Conservation (phyloP, 92 coral and sea anemone species). For the Palythoa caribaeorum region DNA sequence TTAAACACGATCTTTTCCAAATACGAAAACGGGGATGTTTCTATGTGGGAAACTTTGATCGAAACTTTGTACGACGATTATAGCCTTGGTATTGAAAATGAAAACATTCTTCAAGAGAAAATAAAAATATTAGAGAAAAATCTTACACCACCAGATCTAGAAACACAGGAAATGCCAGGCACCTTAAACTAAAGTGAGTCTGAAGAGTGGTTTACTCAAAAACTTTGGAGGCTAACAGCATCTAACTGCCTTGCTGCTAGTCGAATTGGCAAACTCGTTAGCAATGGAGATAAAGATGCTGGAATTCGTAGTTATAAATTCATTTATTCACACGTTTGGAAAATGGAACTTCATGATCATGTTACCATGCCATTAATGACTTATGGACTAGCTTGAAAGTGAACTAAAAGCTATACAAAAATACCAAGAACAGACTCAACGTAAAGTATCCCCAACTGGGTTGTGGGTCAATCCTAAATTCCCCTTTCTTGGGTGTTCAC, state of each 20-base stretch:
- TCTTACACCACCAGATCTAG: constrained; percentile 12
- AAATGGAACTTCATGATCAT: constrained; percentile 29
- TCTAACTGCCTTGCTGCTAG: constrained; percentile 16
- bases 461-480: constrained; percentile 70
- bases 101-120: constrained; percentile 29
- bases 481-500: constrained; percentile 71
- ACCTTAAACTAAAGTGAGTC: constrained; percentile 9
- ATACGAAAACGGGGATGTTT: constrained; percentile 21
- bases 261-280: constrained; percentile 46
- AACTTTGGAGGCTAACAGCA: constrained; percentile 42
- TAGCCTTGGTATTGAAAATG: neutral
- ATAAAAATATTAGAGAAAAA: constrained; percentile 10
- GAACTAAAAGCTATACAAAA: constrained; percentile 55
- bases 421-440: constrained; percentile 49
- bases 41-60: constrained; percentile 38
- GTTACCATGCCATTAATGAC: constrained; percentile 17
- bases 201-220: constrained; percentile 40
- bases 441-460: constrained; percentile 44
- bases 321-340: constrained; percentile 33
- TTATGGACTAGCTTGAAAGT: constrained; percentile 67
- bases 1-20: constrained; percentile 33
- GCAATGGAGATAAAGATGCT: constrained; percentile 28
- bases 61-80: constrained; percentile 25
- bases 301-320: constrained; percentile 25
- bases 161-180: constrained; percentile 25